Base-by-base conservation (phyloP, 2,888 invertebrate species). In the Calameuta filiformis region DNA sequence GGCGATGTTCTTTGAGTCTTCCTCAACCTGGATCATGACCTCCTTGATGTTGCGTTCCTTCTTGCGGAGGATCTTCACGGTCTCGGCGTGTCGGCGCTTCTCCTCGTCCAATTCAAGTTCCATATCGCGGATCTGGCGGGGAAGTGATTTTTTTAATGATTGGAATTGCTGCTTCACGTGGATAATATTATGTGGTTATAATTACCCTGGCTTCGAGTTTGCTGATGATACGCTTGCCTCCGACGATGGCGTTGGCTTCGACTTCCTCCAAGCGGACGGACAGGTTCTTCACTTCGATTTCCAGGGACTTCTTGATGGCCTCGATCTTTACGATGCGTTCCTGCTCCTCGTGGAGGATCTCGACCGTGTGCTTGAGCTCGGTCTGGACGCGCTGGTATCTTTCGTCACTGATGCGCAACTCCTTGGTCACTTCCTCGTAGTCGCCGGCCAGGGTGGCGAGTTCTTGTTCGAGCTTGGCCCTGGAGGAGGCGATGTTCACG, bases 21-120 rank as follows among this genome's bases (percentile, higher is more conserved):
- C 98, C 92, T 98, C 98, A 90, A 97, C 96, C 92, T 98, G 97
- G 88, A 98, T 96, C 93, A 98, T 95, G 84, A 98, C 95, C 93
- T 98, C 98, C 94, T 99, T 98, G 91, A 98, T 96, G 90, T 96
- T 95, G 90, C 98, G 97, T 92, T 99, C 98, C 95, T 99, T 99
- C 95, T 99, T 99, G 93, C 98, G 97, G 91, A 98, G 94, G 92
- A 98, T 98, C 94, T 98, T 98, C 92, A 98, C 97, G 89, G 98
- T 98, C 93, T 99, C 98, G 86, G 98, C 96, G 93, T 99, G 98
- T 92, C 98, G 96, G 92, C 98, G 96, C 94, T 98, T 98, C 93
- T 99, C 98, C 92, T 98, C 98, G 91, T 99, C 98, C 86, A 97
- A 93, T 92, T 98, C 98, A 87, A 98, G 94, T 93, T 99, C 98